Base-by-base conservation (phyloP, 64 coral and sea anemone species). In the Montipora capricornis region DNA sequence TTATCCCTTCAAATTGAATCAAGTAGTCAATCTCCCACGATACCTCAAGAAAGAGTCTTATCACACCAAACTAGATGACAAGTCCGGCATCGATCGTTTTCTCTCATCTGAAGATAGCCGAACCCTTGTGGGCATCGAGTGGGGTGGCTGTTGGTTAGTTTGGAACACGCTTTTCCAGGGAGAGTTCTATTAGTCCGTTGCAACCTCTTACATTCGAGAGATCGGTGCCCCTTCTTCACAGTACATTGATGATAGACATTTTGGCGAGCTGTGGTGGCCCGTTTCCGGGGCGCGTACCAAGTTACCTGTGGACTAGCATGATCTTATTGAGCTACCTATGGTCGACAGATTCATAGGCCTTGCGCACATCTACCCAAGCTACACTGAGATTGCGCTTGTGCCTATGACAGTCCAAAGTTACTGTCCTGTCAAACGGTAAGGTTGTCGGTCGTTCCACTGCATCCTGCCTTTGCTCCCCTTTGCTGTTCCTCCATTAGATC, bases 181-280 rank as follows among this genome's bases (percentile, higher is more conserved):
- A 76, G 0, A 58, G 48, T 24, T 88, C 5, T 90, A 90, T 44
- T 75, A 90, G 52, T 11, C 44, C 12, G 24, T 29, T 0, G 49
- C 75, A 24, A 79, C 75, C 8, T 16, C 2, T 24, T 79, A 19
- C 14, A 46, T 90, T 26, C 14, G 88, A 51, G 13, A 80, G 0
- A 5, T 37, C 5, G 75, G 88, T 64, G 15, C 78, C 59, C 44
- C 87, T 2, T 79, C 12, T 53, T 78, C 49, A 5, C 26, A 78
- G 49, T 77, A 89, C 22, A 89, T 89, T 7, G 87, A 89, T 77
- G 73, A 89, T 77, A 6, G 87, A 22, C 16, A 26, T 8, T 5
- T 58, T 29, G 87, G 87, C 17, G 73, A 77, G 6, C 0, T 77
- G 14, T 89, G 47, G 4, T 0, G 12, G 50, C 47, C 46, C 4